Conservation (phyloP, 2,113 vertebrate genomes). For the Pardalotus punctatus region DNA sequence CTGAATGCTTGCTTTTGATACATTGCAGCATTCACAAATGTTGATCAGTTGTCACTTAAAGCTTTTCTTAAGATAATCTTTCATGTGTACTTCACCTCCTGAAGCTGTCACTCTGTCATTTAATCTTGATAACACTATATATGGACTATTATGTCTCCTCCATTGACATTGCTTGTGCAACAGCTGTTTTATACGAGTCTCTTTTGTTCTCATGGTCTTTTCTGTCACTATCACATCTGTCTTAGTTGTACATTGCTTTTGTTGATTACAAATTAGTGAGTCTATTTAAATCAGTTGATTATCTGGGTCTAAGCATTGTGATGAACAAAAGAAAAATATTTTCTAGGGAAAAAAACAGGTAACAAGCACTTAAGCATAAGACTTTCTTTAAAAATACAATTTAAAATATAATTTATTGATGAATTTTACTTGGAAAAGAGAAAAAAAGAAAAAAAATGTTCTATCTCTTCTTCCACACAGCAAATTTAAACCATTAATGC, state of each 20-base stretch:
- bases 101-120: background rate
- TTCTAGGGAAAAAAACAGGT: background rate
- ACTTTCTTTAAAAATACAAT: background rate
- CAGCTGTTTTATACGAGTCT: background rate
- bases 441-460: background rate
- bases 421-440: background rate
- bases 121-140: background rate
- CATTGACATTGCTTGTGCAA: background rate
- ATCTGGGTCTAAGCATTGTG: background rate
- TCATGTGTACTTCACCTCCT: background rate
- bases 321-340: background rate
- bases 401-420: background rate
- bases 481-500: background rate
- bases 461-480: background rate
- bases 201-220: background rate
- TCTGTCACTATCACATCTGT: background rate
- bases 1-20: background rate
- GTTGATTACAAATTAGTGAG: background rate
- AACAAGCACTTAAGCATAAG: background rate
- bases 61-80: background rate
- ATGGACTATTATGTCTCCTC: background rate
- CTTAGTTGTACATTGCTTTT: background rate
- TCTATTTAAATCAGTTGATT: background rate
- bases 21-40: background rate
- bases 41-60: background rate